These are phyloP conservation scores for Rhynchomys soricoides DNA, from an alignment of 2,113 vertebrate species.

Conservation along the genomic window DNA sequence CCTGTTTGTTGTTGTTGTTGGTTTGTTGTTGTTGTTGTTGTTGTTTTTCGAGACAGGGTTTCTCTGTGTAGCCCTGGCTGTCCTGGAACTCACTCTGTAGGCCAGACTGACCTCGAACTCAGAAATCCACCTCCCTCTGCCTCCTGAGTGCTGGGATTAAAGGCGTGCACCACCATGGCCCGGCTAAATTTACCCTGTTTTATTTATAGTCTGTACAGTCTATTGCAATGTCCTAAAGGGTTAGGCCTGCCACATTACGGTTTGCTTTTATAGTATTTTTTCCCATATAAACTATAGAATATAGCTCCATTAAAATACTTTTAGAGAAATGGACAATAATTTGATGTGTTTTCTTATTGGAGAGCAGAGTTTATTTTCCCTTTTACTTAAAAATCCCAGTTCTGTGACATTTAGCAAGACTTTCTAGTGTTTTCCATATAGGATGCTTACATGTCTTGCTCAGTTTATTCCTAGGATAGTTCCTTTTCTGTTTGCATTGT, in stretches of 20 bases:
- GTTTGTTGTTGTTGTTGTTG: too few relatives aligned
- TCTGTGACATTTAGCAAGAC: neutral
- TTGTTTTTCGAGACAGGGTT: too few relatives aligned
- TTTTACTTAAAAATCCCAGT: neutral
- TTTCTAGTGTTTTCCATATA: neutral
- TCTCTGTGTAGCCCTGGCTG: too few relatives aligned
- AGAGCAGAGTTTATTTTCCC: slow-evolving; percentile 18
- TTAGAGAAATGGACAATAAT: neutral
- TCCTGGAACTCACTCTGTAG: too few relatives aligned
- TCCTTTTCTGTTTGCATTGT: neutral
- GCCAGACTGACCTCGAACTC: too few relatives aligned
- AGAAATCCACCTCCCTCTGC: too few relatives aligned
- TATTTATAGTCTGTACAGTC: neutral
- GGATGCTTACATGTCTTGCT: neutral
- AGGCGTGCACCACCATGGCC: too few relatives aligned
- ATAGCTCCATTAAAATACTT: neutral
- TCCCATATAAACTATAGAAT: neutral
- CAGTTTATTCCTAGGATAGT: neutral
- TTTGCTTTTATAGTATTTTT: neutral
- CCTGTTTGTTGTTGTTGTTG: too few relatives aligned
- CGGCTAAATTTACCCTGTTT: neutral
- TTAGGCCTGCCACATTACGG: neutral
- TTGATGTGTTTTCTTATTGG: neutral
- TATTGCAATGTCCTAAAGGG: neutral
- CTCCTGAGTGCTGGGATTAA: too few relatives aligned